These are phyloP conservation scores for Agriopis marginaria DNA, from an alignment of 2,888 invertebrate genomes.

Conservation along the genomic window DNA sequence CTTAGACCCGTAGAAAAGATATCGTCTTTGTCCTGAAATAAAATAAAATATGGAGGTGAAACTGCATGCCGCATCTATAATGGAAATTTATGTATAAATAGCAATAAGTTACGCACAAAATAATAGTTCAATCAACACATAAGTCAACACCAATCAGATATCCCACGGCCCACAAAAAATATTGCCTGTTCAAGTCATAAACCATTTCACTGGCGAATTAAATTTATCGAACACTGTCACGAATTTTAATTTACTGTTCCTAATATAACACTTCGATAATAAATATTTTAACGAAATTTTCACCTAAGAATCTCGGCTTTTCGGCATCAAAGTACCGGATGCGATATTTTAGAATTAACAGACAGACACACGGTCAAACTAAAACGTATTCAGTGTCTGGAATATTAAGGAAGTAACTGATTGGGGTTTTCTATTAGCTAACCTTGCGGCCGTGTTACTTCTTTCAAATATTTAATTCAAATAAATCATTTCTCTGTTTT, in stretches of 20 bases:
- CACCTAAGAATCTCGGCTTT: constrained; percentile 29
- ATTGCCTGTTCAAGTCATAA: constrained; percentile 1
- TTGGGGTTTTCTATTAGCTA: constrained; percentile 34
- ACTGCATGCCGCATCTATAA: too few species aligned
- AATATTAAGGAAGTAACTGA: constrained; percentile 37
- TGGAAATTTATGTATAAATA: too few species aligned
- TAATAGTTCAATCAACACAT: constrained; percentile 1
- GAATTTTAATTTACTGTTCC: constrained; percentile 26
- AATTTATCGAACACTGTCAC: constrained; percentile 34
- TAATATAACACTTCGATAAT: constrained; percentile 31
- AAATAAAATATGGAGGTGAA: too few species aligned
- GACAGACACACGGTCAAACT: constrained; percentile 39
- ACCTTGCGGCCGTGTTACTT: constrained; percentile 21
- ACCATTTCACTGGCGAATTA: constrained; percentile 25
- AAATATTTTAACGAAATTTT: constrained; percentile 34
- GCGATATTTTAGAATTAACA: constrained; percentile 40
- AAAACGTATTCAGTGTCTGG: constrained; percentile 40
- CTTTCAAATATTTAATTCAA: constrained; percentile 29
- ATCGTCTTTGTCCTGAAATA: too few species aligned
- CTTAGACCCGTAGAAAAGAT: too few species aligned
- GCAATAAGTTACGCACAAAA: neutral
- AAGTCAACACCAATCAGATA: constrained; percentile 11
- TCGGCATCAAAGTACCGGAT: constrained; percentile 45
- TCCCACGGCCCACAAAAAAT: neutral
- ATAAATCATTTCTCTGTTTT: constrained; percentile 32